phyloP scores from a whole-genome alignment of 2,113 vertebrate genomes.

The Pluvianellus socialis region DNA sequence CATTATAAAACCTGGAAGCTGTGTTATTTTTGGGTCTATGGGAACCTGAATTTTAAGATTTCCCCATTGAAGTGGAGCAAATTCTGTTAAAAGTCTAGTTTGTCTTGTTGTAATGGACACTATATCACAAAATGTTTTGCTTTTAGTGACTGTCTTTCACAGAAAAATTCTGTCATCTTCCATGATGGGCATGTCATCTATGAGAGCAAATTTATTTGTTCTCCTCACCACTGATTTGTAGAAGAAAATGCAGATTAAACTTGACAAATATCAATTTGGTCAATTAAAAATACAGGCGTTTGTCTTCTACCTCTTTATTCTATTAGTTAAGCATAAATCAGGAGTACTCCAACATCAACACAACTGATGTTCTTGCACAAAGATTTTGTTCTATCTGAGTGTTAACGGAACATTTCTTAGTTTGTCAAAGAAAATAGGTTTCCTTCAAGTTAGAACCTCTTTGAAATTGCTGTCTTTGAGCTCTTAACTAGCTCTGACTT shows the following conservation, averaged over 20 bases:
- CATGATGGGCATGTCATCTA: fast-evolving
- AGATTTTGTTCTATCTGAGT: not conserved
- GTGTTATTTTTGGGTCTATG: not conserved
- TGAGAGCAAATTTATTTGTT: not conserved
- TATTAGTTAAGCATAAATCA: too few species aligned
- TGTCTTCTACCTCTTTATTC: not conserved
- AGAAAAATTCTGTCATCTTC: not conserved
- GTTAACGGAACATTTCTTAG: not conserved
- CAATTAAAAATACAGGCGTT: not conserved
- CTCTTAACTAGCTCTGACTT: not conserved
- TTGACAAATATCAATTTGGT: not conserved
- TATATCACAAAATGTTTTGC: not conserved
- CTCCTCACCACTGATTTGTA: not conserved
- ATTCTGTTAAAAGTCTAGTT: not conserved
- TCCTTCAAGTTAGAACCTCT: not conserved
- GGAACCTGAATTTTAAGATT: not conserved
- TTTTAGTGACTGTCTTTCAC: not conserved
- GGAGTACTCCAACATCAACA: not conserved
- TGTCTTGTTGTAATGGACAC: not conserved
- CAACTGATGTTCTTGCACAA: not conserved
- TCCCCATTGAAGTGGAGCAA: not conserved
- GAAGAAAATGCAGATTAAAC: not conserved
- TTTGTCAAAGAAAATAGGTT: not conserved
- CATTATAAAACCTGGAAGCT: not conserved
- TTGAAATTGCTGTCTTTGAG: not conserved